Conservation (phyloP, 2,797 vertebrate species). For the Calcarius lapponicus region DNA sequence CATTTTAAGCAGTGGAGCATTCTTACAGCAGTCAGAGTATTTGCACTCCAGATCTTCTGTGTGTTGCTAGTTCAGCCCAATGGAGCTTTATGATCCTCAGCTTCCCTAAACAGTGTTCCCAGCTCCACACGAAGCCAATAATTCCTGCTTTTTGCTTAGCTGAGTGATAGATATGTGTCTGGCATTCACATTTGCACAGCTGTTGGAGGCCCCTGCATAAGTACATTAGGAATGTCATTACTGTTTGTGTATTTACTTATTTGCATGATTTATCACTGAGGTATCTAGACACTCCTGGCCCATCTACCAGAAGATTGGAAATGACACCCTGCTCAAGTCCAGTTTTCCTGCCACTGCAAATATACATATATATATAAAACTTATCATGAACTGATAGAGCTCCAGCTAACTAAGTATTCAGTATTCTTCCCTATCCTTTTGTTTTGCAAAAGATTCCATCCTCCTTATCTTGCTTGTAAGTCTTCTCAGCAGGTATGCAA, state of each 20-base stretch:
- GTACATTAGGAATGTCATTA: not conserved
- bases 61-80: not conserved
- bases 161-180: not conserved
- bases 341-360: not conserved
- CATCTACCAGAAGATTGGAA: not conserved
- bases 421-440: not conserved
- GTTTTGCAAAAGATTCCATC: not conserved
- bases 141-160: not conserved
- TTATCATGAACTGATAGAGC: not conserved
- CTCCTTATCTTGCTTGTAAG: not conserved
- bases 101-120: not conserved
- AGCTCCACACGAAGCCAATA: not conserved
- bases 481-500: not conserved
- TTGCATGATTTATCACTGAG: not conserved
- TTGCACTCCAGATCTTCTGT: not conserved
- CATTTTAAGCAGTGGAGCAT: not conserved
- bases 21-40: not conserved
- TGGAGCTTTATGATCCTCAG: not conserved
- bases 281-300: not conserved
- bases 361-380: not conserved
- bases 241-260: not conserved
- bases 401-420: not conserved
- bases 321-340: not conserved
- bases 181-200: not conserved
- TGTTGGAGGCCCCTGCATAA: not conserved